Conservation (phyloP, 2,888 invertebrate species). For the Hirtodrosophila histrioides region DNA sequence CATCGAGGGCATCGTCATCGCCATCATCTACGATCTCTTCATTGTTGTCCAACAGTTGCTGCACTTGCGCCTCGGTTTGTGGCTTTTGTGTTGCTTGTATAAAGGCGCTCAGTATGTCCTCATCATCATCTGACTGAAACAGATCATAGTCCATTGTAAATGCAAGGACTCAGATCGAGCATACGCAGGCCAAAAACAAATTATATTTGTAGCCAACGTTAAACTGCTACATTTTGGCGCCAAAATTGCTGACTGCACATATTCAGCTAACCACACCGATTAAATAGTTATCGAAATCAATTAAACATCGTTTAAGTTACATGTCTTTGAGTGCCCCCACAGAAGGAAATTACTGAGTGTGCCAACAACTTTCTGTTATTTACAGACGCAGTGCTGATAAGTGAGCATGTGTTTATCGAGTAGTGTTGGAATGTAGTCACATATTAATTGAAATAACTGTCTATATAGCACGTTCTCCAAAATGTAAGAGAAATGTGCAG, state of each 20-base stretch:
- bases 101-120: constrained; percentile 79
- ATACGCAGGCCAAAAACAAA: too few species aligned
- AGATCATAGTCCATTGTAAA: constrained; percentile 83
- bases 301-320: too few species aligned
- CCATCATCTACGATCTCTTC: background rate
- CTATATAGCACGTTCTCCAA: background rate
- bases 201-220: constrained; percentile 5
- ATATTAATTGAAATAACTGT: background rate
- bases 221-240: constrained; percentile 14
- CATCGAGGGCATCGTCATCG: constrained; percentile 31
- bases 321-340: too few species aligned
- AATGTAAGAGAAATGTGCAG: constrained; percentile 12
- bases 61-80: constrained; percentile 1
- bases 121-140: constrained; percentile 83
- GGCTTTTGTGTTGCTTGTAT: constrained; percentile 71
- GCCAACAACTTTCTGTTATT: too few species aligned
- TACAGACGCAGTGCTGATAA: too few species aligned
- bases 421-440: too few species aligned
- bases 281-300: too few species aligned
- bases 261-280: background rate
- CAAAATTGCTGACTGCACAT: constrained; percentile 2
- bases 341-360: too few species aligned
- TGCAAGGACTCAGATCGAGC: background rate
- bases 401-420: too few species aligned
- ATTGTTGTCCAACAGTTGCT: background rate